These are phyloP conservation scores for Luehdorfia chinensis DNA, from an alignment of 1,140 invertebrate genomes.

Conservation along the genomic window DNA sequence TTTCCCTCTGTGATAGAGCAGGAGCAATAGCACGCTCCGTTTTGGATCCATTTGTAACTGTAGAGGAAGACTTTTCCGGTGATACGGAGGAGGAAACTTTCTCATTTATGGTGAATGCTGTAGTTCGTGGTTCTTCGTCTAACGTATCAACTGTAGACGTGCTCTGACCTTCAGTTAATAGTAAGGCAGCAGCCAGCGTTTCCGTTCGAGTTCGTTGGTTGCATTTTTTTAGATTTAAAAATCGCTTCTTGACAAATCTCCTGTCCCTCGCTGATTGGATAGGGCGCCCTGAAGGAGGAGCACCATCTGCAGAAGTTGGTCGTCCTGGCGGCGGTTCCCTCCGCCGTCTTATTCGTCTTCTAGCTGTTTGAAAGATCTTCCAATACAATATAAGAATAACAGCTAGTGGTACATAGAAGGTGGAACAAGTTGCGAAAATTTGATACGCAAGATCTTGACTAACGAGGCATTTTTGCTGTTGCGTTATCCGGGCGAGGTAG, in stretches of 20 bases:
- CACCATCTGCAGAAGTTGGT: conserved; percentile 77
- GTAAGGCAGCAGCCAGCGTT: conserved; percentile 77
- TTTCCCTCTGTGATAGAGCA: conserved; percentile 71
- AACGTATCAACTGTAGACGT: conserved; percentile 82
- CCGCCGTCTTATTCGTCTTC: conserved; percentile 88
- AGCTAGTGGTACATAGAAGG: conserved; percentile 96
- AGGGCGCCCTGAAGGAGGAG: conserved; percentile 57
- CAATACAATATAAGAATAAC: conserved; percentile 96
- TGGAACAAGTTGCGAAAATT: conserved; percentile 93
- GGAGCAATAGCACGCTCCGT: conserved; percentile 59
- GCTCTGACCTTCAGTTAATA: conserved; percentile 82
- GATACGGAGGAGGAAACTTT: conserved; percentile 77
- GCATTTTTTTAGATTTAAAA: conserved; percentile 76
- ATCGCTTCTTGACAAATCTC: conserved; percentile 73
- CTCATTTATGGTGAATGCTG: conserved; percentile 84
- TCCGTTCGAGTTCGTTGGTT: conserved; percentile 75
- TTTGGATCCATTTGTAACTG: conserved; percentile 79
- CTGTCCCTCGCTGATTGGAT: conserved; percentile 69
- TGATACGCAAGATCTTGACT: conserved; percentile 95
- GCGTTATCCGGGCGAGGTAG: conserved; percentile 87
- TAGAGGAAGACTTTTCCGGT: conserved; percentile 84
- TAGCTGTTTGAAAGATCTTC: conserved; percentile 94
- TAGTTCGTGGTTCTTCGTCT: conserved; percentile 80
- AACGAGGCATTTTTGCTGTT: conserved; percentile 91
- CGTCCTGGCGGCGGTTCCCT: conserved; percentile 78